Percentiles rank a stretch among this genome's conserved stretches.
Conservation (phyloP, 2,797 vertebrate genomes). For the Leptoclinus maculatus region DNA sequence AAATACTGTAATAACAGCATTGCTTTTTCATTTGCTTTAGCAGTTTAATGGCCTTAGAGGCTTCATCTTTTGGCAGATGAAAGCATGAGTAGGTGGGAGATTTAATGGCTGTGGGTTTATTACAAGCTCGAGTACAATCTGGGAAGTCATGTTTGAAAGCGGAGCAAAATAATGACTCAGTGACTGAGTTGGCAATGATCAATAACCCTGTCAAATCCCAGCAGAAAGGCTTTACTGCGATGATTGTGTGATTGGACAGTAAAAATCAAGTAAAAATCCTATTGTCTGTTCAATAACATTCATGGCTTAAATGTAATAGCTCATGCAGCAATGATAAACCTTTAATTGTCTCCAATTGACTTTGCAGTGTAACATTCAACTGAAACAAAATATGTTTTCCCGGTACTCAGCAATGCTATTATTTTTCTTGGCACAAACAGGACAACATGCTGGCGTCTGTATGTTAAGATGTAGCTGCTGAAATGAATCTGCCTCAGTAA, state of each 20-base stretch:
- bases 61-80: slow-evolving; percentile 29
- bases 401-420: slow-evolving; percentile 71
- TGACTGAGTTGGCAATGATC: slow-evolving; percentile 14
- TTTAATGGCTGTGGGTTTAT: slow-evolving; percentile 40
- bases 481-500: slow-evolving; percentile 62
- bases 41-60: slow-evolving; percentile 20
- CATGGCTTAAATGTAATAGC: slow-evolving; percentile 18
- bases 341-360: slow-evolving; percentile 12
- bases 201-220: slow-evolving; percentile 21
- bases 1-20: slow-evolving; percentile 19
- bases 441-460: slow-evolving; percentile 57
- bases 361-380: slow-evolving; percentile 43
- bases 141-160: slow-evolving; percentile 29
- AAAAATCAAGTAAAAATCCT: slow-evolving; percentile 28
- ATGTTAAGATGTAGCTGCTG: slow-evolving; percentile 57
- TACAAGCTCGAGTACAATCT: slow-evolving; percentile 26
- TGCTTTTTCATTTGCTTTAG: slow-evolving; percentile 30
- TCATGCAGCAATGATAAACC: slow-evolving; percentile 17
- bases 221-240: slow-evolving; percentile 1
- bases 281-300: not conserved
- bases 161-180: slow-evolving; percentile 22
- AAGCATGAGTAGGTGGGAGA: slow-evolving; percentile 10
- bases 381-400: slow-evolving; percentile 70
- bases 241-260: slow-evolving; percentile 15
- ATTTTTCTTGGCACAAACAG: slow-evolving; percentile 70